Percentiles rank a stretch among this genome's conserved stretches.
Evolutionary conservation across 2,797 vertebrate species (phyloP).

Genomic region (Esox lucius): DNA sequence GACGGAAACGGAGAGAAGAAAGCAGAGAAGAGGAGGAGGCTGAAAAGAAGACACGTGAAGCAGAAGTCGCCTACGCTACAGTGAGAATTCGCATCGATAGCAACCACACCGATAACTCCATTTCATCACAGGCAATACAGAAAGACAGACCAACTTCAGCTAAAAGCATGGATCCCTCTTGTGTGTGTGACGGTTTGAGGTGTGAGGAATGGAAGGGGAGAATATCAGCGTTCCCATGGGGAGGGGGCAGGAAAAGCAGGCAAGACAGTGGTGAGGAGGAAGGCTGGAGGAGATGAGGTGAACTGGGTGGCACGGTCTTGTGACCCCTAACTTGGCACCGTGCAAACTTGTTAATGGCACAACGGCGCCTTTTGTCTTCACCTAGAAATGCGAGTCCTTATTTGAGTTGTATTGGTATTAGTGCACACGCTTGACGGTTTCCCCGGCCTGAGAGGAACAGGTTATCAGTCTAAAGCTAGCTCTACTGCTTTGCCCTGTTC

Average conservation of each 20-base stretch:
- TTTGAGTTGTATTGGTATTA: neutral
- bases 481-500: neutral
- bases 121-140: neutral
- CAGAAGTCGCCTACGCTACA: neutral
- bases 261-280: neutral
- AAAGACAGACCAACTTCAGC: neutral
- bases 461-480: neutral
- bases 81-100: neutral
- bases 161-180: neutral
- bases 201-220: neutral
- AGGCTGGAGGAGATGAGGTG: neutral
- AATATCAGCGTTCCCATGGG: neutral
- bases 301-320: neutral
- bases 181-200: neutral
- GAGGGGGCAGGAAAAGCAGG: neutral
- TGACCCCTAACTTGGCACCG: neutral
- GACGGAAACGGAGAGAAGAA: conserved; percentile 15
- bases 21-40: conserved; percentile 71
- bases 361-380: neutral
- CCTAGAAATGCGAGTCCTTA: neutral
- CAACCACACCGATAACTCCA: neutral
- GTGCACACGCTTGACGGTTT: neutral
- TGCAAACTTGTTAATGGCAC: neutral
- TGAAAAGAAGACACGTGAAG: conserved; percentile 61
- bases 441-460: neutral